Conservation (phyloP, 2,113 vertebrate genomes). For the Sceloporus undulatus region DNA sequence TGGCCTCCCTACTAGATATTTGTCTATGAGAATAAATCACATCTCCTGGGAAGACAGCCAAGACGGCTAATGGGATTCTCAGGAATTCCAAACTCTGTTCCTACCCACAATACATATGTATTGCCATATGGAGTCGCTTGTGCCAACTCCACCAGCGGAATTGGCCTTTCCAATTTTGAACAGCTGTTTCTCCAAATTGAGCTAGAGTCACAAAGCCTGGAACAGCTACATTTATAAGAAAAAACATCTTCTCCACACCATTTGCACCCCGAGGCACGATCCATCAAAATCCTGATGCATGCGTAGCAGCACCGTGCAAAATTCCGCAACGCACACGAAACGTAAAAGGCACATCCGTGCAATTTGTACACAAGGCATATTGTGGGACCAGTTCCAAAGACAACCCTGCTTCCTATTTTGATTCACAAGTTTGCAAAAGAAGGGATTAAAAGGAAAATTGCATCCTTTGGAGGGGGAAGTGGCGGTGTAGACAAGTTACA, state of each 20-base stretch:
- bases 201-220: neutral
- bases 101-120: neutral
- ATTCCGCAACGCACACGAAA: neutral
- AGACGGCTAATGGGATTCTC: neutral
- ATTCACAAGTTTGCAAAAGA: conserved; percentile 18
- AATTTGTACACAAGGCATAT: neutral
- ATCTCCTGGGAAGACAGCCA: neutral
- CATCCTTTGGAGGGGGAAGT: neutral
- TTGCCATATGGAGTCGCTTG: no score
- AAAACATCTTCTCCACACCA: neutral
- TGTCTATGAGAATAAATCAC: neutral
- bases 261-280: no score
- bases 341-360: neutral
- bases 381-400: neutral
- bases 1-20: neutral
- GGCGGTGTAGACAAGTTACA: no score
- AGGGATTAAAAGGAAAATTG: conserved; percentile 2
- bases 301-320: neutral
- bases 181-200: no score
- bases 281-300: neutral
- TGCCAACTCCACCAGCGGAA: no score
- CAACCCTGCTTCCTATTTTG: conserved; percentile 3
- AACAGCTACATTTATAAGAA: neutral
- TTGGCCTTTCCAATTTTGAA: no score
- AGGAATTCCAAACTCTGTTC: neutral